These are phyloP conservation scores for Myotis yumanensis DNA, from an alignment of 2,113 vertebrate genomes.

Conservation along the genomic window DNA sequence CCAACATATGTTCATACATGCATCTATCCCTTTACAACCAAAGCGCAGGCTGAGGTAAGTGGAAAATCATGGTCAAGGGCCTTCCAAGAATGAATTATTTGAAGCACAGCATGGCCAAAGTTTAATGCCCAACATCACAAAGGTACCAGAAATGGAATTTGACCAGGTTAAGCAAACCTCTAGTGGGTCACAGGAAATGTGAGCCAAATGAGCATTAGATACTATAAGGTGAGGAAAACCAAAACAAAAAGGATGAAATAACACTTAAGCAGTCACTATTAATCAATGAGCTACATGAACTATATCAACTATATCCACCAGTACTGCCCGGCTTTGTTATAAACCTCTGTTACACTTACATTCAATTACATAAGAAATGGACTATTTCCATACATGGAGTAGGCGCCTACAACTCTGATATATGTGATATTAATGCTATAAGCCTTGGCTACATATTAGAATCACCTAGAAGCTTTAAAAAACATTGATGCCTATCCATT, in stretches of 20 bases:
- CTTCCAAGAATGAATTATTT: constrained; percentile 57
- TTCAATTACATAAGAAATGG: constrained; percentile 17
- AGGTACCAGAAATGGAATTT: constrained; percentile 44
- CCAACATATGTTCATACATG: constrained; percentile 40
- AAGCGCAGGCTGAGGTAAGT: constrained; percentile 37
- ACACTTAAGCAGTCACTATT: not conserved
- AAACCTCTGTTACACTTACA: not conserved
- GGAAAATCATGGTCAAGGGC: constrained; percentile 57
- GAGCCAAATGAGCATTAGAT: constrained; percentile 37
- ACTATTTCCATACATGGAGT: not conserved
- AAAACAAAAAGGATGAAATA: constrained; percentile 14
- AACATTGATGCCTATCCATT: not conserved
- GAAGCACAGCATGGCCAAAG: constrained; percentile 14
- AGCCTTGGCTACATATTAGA: not conserved
- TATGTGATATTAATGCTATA: not conserved
- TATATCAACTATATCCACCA: not conserved
- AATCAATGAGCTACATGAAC: not conserved
- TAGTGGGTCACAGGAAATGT: constrained; percentile 46
- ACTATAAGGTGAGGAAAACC: not conserved
- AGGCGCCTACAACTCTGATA: not conserved
- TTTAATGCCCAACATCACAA: not conserved
- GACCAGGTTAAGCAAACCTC: constrained; percentile 68
- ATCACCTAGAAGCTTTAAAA: not conserved
- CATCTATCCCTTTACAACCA: constrained; percentile 44
- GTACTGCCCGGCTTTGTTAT: not conserved